A percentile compares a stretch with the other conserved stretches of the same genome.
phyloP scores from a whole-genome alignment of 2,797 vertebrate species.

The Ibycter americanus region DNA sequence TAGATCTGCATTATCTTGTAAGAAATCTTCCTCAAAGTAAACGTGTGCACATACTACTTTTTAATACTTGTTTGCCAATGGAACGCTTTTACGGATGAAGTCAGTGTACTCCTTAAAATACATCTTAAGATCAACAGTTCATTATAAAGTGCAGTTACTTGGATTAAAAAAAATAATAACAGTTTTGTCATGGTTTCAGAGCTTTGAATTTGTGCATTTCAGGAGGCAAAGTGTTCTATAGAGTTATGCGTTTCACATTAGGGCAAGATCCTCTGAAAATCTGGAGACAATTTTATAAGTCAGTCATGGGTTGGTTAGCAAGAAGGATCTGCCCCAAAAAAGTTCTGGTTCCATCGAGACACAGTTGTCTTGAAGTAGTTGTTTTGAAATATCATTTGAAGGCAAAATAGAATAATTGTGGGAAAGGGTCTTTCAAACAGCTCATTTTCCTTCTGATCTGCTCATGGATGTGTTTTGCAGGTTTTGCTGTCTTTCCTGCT shows the following conservation, averaged over 20 bases:
- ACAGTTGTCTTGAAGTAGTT: constrained; percentile 28
- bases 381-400: constrained; percentile 52
- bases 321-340: constrained; percentile 28
- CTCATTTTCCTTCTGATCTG: constrained; percentile 15
- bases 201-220: constrained; percentile 9
- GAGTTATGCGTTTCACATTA: constrained; percentile 56
- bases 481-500: constrained; percentile 1
- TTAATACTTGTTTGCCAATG: neutral
- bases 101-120: neutral
- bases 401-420: constrained; percentile 27
- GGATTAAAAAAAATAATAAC: neutral
- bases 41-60: neutral
- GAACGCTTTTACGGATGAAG: neutral
- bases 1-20: neutral
- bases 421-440: constrained; percentile 26
- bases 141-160: neutral
- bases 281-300: constrained; percentile 61
- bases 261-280: constrained; percentile 40
- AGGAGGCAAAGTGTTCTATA: neutral
- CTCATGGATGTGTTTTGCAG: neutral
- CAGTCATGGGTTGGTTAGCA: constrained; percentile 46
- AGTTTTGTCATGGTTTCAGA: neutral
- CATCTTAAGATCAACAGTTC: neutral
- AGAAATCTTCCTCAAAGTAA: neutral
- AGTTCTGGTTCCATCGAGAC: constrained; percentile 40